Evolutionary conservation across 1,140 invertebrate genomes (phyloP).

Genomic region (Drosophila setifemur): DNA sequence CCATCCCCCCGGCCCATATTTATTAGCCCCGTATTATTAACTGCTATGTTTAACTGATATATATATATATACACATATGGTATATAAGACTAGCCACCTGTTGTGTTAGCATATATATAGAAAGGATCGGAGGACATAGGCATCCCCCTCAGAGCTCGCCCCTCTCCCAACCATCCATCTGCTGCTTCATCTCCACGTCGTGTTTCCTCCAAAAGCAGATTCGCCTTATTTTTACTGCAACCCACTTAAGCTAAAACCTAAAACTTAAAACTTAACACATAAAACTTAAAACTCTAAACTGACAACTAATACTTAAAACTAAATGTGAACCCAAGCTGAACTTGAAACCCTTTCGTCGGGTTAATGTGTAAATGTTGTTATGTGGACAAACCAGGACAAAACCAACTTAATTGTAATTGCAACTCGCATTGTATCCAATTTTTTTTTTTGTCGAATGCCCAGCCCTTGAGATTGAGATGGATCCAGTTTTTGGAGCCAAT

Average conservation of each 20-base stretch:
- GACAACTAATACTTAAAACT: background rate
- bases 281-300: background rate
- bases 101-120: slow-evolving; percentile 63
- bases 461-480: background rate
- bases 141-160: too few relatives aligned
- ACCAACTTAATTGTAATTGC: too few relatives aligned
- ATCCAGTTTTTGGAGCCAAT: too few relatives aligned
- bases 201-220: slow-evolving; percentile 12
- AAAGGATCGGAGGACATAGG: too few relatives aligned
- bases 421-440: too few relatives aligned
- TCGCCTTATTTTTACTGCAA: slow-evolving; percentile 28
- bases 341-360: background rate
- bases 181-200: slow-evolving; percentile 19
- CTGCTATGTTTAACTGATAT: slow-evolving; percentile 5
- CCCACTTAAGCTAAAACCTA: slow-evolving; percentile 22
- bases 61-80: background rate
- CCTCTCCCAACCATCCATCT: background rate
- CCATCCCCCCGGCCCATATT: background rate
- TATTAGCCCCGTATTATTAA: slow-evolving; percentile 10
- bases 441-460: too few relatives aligned
- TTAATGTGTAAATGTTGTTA: too few relatives aligned
- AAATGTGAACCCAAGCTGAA: slow-evolving; percentile 2
- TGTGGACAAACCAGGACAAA: too few relatives aligned
- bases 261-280: background rate
- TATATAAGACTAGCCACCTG: slow-evolving; percentile 54